These are phyloP conservation scores for Eilema depressum DNA, from an alignment of 2,888 invertebrate species.

Conservation along the genomic window DNA sequence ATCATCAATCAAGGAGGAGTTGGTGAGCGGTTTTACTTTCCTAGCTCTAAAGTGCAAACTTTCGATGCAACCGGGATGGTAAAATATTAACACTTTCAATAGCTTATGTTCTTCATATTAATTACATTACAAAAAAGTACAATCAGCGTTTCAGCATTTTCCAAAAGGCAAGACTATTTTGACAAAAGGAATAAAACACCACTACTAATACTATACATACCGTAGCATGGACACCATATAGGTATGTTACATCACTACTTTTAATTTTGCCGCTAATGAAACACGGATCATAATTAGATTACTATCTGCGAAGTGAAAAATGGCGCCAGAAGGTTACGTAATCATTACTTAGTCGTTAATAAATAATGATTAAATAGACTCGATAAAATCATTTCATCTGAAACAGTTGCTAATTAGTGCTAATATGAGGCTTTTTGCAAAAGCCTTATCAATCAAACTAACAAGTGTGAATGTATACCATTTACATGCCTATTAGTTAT, in stretches of 20 bases:
- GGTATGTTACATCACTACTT: neutral
- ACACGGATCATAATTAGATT: neutral
- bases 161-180: neutral
- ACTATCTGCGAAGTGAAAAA: neutral
- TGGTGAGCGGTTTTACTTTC: too few relatives aligned
- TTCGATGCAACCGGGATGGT: too few relatives aligned
- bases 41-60: too few relatives aligned
- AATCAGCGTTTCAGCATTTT: too few relatives aligned
- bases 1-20: too few relatives aligned
- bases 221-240: neutral
- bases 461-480: constrained; percentile 33
- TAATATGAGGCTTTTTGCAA: constrained; percentile 28
- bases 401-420: constrained; percentile 34
- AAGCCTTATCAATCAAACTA: constrained; percentile 24
- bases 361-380: constrained; percentile 1
- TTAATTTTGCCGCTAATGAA: neutral
- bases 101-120: too few relatives aligned
- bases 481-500: constrained; percentile 42
- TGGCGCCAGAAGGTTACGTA: constrained; percentile 1
- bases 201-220: neutral
- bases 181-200: neutral
- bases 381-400: constrained; percentile 1
- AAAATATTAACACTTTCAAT: too few relatives aligned
- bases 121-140: too few relatives aligned
- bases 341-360: constrained; percentile 4